These are phyloP conservation scores for Virgularia gustaviana DNA, from an alignment of 92 coral and sea anemone genomes.

Conservation along the genomic window DNA sequence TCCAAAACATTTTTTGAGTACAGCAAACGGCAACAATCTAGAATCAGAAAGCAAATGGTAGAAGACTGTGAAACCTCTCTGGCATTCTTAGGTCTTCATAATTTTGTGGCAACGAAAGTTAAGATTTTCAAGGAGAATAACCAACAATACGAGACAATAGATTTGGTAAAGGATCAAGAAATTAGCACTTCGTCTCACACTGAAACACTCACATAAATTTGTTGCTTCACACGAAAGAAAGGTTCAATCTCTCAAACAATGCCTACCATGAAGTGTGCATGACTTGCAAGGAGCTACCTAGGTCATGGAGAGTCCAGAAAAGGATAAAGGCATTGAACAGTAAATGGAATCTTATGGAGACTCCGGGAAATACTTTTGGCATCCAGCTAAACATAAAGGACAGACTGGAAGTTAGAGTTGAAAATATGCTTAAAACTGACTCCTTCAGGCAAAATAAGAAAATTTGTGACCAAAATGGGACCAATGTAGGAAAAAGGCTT, in stretches of 20 bases:
- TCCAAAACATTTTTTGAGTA: conserved; percentile 15
- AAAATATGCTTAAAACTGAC: no score
- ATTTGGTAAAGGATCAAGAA: conserved; percentile 12
- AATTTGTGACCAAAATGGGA: no score
- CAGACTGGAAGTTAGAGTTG: conserved; percentile 28
- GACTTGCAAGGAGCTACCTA: conserved; percentile 33
- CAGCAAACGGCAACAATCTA: conserved; percentile 3
- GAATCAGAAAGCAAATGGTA: no score
- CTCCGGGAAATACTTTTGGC: conserved; percentile 40
- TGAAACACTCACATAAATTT: conserved; percentile 27
- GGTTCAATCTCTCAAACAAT: conserved; percentile 26
- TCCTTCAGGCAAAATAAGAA: no score
- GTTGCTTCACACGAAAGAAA: conserved; percentile 20
- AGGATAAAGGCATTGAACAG: conserved; percentile 27
- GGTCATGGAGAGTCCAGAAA: conserved; percentile 28
- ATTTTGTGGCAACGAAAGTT: conserved; percentile 28
- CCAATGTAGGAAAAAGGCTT: conserved; percentile 48
- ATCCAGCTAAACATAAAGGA: conserved; percentile 41
- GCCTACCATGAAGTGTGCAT: conserved; percentile 43
- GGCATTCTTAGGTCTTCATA: conserved; percentile 26
- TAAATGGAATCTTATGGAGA: conserved; percentile 30
- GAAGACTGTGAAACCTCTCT: conserved; percentile 16
- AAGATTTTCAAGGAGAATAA: conserved; percentile 17
- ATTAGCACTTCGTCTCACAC: neutral
- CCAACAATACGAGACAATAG: conserved; percentile 15